Base-by-base conservation (phyloP, 2,888 invertebrate species). In the Agapostemon virescens region DNA sequence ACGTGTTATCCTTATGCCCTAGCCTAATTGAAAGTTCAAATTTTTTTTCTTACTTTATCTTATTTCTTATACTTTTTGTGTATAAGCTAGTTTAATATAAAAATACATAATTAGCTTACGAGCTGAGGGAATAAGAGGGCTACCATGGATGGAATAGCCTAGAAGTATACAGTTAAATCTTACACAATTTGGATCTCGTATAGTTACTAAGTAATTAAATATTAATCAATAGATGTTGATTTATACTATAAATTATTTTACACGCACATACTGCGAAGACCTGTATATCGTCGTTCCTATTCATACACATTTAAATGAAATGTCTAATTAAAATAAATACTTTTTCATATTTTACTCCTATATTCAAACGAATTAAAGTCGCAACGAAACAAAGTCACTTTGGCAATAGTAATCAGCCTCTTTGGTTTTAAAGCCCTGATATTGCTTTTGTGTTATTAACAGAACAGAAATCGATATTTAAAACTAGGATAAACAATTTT, bases 101-200 rank as follows among this genome's bases (percentile, higher is more conserved):
- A 93, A 93, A 93, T 93, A 93, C 92, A 92, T 92, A 92, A 92
- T 92, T 92, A 92, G 90, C 91, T 92, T 93, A 92, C 88, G 90
- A 92, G 90, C 91, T 92, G 91, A 88, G 89, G 91, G 90, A 92
- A 90, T 90, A 90, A 91, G 88, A 90, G 88, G 90, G 90, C 91
- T 91, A 91, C 87, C 89, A 83, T 88, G 88, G 88, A 90, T 89
- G 88, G 85, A 89, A 90, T 89, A 90, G 90, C 90, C 90, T 89
- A 90, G 85, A 92, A 92, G 90, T 92, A 92, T 91, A 90, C 90
- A 90, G 84, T 90, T 89, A 90, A 90, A 91, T 91, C 89, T 91
- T 90, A 90, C 86, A 88, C 87, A 87, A 87, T 87, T 91, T 90
- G 87, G 88, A 90, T 90, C 87, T 89, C 82, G 74, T 90, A 86